phyloP scores from a whole-genome alignment of 2,797 vertebrate genomes.

The Gallinago stenura region DNA sequence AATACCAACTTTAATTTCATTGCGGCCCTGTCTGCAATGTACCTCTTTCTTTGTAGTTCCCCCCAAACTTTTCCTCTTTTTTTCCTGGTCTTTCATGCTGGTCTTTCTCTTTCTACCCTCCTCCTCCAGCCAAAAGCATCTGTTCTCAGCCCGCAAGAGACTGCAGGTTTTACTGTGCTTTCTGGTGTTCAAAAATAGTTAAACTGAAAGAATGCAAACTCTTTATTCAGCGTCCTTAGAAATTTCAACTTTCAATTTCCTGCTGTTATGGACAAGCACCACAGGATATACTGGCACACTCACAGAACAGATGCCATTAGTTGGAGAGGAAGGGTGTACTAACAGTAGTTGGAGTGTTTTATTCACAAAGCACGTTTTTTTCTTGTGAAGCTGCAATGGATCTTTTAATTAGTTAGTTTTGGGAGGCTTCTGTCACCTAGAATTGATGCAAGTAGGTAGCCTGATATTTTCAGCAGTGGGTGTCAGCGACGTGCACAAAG shows the following conservation, averaged over 20 bases:
- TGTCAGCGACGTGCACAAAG: not conserved
- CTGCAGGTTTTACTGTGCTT: not conserved
- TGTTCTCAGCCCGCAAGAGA: not conserved
- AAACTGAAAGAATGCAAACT: constrained; percentile 10
- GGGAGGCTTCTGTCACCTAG: not conserved
- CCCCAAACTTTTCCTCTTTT: not conserved
- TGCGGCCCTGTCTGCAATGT: not conserved
- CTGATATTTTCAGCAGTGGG: not conserved
- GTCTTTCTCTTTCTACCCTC: not conserved
- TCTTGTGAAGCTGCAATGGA: not conserved
- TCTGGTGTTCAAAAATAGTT: not conserved
- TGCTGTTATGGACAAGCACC: not conserved
- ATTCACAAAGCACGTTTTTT: not conserved
- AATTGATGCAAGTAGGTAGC: not conserved
- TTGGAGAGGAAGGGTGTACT: not conserved
- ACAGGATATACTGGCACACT: not conserved
- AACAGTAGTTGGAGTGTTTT: not conserved
- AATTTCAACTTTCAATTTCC: constrained; percentile 1
- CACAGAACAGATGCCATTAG: not conserved
- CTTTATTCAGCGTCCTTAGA: not conserved
- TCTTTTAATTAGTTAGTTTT: not conserved
- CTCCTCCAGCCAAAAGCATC: not conserved
- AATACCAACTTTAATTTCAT: not conserved
- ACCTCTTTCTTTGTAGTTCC: not conserved
- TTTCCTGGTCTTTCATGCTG: not conserved